Evolutionary conservation across 2,113 vertebrate genomes (phyloP).

Genomic region (Phaethon lepturus): DNA sequence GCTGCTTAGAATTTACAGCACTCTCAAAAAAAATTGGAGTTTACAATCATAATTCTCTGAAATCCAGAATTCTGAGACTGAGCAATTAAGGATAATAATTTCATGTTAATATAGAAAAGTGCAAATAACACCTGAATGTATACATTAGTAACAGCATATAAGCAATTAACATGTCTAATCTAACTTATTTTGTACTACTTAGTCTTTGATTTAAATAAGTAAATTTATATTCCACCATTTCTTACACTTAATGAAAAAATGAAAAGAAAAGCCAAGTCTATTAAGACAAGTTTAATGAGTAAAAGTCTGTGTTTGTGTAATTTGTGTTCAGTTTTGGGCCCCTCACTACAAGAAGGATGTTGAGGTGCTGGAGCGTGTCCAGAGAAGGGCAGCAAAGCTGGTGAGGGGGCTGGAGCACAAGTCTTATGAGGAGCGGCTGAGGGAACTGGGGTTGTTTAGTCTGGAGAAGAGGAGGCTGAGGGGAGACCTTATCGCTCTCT

Average conservation of each 20-base stretch:
- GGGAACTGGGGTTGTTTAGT: too few species aligned
- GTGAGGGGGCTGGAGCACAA: too few species aligned
- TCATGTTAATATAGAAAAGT: not conserved
- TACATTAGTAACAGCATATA: not conserved
- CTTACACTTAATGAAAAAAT: not conserved
- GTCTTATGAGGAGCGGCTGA: too few species aligned
- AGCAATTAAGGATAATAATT: not conserved
- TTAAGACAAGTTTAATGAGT: not conserved
- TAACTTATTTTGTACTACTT: not conserved
- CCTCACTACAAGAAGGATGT: too few species aligned
- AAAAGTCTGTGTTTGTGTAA: not conserved
- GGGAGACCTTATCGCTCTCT: too few species aligned
- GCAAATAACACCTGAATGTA: not conserved
- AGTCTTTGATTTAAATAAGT: not conserved
- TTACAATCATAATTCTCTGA: not conserved
- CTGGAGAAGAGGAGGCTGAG: too few species aligned
- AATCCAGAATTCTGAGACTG: not conserved
- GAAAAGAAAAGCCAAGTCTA: not conserved
- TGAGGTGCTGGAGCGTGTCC: too few species aligned
- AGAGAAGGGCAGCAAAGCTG: too few species aligned
- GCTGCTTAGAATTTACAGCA: not conserved
- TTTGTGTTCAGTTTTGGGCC: too few species aligned
- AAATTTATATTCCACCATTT: not conserved
- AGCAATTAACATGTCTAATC: not conserved
- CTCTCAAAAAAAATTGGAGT: not conserved